Evolutionary conservation across 2,888 invertebrate genomes (phyloP).

Genomic region (Acanthosepion lycidas): DNA sequence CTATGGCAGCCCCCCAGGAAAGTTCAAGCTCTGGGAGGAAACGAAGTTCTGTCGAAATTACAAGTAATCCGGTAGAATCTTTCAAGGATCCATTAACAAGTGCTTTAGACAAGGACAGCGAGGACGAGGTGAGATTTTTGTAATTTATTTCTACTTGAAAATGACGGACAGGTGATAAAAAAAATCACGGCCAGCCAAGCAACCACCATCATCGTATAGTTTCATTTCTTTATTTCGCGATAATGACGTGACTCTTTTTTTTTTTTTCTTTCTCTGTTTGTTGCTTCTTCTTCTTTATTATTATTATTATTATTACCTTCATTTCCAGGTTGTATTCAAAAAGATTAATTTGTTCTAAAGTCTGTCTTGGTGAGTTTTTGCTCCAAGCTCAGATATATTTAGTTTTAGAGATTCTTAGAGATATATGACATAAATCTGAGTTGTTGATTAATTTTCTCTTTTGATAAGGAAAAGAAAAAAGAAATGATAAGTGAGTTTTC

Average conservation of each 20-base stretch:
- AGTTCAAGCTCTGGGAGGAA: not conserved
- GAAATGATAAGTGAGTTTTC: not conserved
- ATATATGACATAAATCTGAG: too few relatives aligned
- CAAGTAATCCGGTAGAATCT: constrained; percentile 51
- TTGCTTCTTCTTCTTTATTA: not conserved
- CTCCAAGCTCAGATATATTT: not conserved
- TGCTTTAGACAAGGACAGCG: constrained; percentile 65
- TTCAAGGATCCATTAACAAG: constrained; percentile 69
- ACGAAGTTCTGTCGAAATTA: constrained; percentile 36
- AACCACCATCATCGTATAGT: not conserved
- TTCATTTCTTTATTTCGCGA: not conserved
- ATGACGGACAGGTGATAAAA: not conserved
- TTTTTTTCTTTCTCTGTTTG: not conserved
- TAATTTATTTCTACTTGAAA: not conserved
- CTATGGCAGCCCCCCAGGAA: constrained; percentile 41
- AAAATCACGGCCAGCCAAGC: not conserved
- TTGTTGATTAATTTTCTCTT: too few relatives aligned
- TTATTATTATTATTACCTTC: not conserved
- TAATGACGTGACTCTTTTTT: not conserved
- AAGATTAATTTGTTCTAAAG: not conserved
- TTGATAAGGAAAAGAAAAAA: not conserved
- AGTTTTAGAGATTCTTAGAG: too few relatives aligned
- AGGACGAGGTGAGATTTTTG: constrained; percentile 62
- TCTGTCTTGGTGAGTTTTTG: not conserved
- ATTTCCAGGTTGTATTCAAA: not conserved